Evolutionary conservation across 2,113 vertebrate genomes (phyloP), one percentile per base, ranked within the genome.

Genomic region (Siphamia tubifer): DNA sequence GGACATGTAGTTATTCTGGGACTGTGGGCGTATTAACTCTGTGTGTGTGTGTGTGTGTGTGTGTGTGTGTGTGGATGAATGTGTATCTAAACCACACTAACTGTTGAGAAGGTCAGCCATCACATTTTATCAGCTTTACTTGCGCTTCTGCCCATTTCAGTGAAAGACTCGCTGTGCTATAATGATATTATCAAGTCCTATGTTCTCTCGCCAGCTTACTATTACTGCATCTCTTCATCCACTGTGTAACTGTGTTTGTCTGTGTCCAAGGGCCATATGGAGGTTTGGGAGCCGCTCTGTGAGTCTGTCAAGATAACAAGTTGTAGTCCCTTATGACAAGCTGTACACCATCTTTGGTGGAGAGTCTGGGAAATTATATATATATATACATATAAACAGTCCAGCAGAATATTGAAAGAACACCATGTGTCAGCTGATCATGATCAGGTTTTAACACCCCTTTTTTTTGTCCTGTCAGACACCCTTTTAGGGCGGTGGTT

Each of bases 21-120:
- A 47, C n/a, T 44, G 70, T 64, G 69, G 72, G 67, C 48, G 58
- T 58, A 60, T 75, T 57, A 79, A 56, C 57, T 67, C 62, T 10
- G 38, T 55, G 54, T 55, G 63, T 34, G 68, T 64, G 55, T 73
- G 82, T 73, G 56, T 68, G 67, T 53, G n/a, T n/a, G n/a, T n/a
- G n/a, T n/a, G n/a, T n/a, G n/a, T 67, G 66, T 10, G 38, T 55
- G 54, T 55, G 63, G 39, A 70, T 64, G 55, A 75, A 83, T 73
- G 56, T 68, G 67, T 53, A 47, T 72, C 47, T 62, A 63, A 81
- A 74, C 65, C 36, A 51, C 8, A 27, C 31, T 42, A 74, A 76
- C 77, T 54, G 78, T 39, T 3, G 58, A 83, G 77, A 86, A 87
- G 85, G 85, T 89, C 83, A 87, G 68, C 53, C 73, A 74, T 87